Evolutionary conservation across 2,797 vertebrate genomes (phyloP).

Genomic region (Coluber constrictor): DNA sequence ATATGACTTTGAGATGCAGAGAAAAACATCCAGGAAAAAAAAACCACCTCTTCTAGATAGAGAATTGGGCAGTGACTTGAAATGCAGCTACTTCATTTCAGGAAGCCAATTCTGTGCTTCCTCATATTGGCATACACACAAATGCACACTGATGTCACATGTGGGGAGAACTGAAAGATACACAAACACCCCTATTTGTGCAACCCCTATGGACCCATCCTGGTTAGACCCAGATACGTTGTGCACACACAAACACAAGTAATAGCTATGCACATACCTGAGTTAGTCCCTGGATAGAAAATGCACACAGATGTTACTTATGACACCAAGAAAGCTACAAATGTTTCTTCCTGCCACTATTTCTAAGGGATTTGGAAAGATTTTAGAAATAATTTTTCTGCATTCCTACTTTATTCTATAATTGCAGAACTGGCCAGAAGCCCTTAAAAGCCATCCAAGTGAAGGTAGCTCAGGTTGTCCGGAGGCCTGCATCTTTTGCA

Average conservation of each 20-base stretch:
- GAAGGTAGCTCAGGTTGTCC: background rate
- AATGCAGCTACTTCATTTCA: background rate
- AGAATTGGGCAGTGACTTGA: background rate
- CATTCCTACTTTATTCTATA: background rate
- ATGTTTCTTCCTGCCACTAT: background rate
- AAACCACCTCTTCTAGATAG: background rate
- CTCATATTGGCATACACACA: background rate
- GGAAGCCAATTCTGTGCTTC: background rate
- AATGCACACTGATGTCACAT: background rate
- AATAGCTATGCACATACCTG: background rate
- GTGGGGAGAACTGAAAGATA: background rate
- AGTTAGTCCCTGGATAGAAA: background rate
- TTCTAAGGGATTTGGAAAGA: background rate
- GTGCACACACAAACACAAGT: background rate
- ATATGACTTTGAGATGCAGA: background rate
- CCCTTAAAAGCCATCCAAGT: background rate
- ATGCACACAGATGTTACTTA: background rate
- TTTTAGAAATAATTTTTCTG: background rate
- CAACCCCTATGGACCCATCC: background rate
- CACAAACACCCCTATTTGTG: background rate
- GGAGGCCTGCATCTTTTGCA: background rate
- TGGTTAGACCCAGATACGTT: background rate
- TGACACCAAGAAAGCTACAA: background rate
- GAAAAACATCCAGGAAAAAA: background rate
- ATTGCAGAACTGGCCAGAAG: background rate